Percentiles rank a stretch among this genome's conserved stretches.
Evolutionary conservation across 2,888 invertebrate species (phyloP).

Genomic region (Chrysotoxum bicinctum): DNA sequence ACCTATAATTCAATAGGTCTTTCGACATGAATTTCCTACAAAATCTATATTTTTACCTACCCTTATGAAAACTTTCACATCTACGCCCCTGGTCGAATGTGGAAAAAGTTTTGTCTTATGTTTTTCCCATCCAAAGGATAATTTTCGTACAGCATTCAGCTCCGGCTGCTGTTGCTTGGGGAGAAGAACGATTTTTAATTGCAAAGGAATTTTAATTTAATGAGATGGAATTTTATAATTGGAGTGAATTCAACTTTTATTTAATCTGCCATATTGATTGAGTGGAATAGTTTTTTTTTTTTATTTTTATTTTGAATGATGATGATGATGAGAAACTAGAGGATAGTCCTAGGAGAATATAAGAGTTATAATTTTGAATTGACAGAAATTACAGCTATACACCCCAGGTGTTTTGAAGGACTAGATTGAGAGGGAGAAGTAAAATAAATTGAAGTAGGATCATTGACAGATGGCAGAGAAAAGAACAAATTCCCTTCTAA

Average conservation of each 20-base stretch:
- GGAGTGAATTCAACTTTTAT: slow-evolving; percentile 53
- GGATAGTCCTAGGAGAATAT: not conserved
- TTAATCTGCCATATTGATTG: slow-evolving; percentile 50
- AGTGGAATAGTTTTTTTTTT: not conserved
- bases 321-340: not conserved
- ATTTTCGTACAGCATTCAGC: slow-evolving; percentile 1
- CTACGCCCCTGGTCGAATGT: not conserved
- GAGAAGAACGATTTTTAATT: slow-evolving; percentile 51
- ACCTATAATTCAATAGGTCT: too few relatives aligned
- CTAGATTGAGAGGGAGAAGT: not conserved
- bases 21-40: too few relatives aligned
- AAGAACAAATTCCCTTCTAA: not conserved
- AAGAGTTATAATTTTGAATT: not conserved
- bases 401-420: not conserved
- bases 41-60: not conserved
- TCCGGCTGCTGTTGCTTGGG: not conserved
- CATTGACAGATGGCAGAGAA: not conserved
- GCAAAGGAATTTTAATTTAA: slow-evolving; percentile 59
- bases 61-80: not conserved
- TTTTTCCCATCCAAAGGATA: not conserved
- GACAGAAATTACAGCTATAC: not conserved
- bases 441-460: not conserved
- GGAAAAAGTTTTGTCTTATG: not conserved
- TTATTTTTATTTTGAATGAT: not conserved
- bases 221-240: slow-evolving; percentile 70